Evolutionary conservation across 1,140 invertebrate species (phyloP), one percentile per base, ranked within the genome.

Genomic region (Odontomachus brunneus): DNA sequence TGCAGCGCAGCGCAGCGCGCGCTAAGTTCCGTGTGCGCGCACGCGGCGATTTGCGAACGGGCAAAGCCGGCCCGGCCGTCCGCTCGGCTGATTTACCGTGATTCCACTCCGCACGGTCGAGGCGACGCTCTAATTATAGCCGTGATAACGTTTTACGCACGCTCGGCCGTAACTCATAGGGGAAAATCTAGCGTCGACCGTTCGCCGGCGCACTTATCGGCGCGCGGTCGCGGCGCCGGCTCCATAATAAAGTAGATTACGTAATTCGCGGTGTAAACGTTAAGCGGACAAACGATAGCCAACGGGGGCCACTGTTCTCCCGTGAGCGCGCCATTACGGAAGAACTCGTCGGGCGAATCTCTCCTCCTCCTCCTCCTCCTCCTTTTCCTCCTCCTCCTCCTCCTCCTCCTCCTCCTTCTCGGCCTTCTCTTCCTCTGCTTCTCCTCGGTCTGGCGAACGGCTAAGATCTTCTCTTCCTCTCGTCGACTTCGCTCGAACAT

Each of bases 131-230:
- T 92, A 91, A 92, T 92, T 92, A 89, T 86, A 84, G 55, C 49
- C 81, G 67, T 80, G 90, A 92, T 91, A 92, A 89, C 89, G 90
- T 86, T 89, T 92, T 91, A 90, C 87, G 88, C 86, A 86, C 88
- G 90, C 89, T 90, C 88, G 82, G 84, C 82, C 88, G 81, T 91
- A 89, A 91, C 69, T 90, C 87, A 89, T 87, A 89, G 80, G 69
- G 17, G 71, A 87, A 82, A 59, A 82, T 86, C 85, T 89, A 86
- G 76, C 73, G 76, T 60, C 75, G 74, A 62, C 33, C 29, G 29
- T 5, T 33, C 19, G 66, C n/a, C 26, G 49, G 55, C 57, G 69
- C 66, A 89, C 75, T 90, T 89, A 89, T 89, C 88, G 84, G 73
- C 19, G 15, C 11, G 69, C 29, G 29, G 63, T 75, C 83, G 71